These are phyloP conservation scores for Vandiemenella viatica DNA, from an alignment of 2,888 invertebrate species.

Conservation along the genomic window DNA sequence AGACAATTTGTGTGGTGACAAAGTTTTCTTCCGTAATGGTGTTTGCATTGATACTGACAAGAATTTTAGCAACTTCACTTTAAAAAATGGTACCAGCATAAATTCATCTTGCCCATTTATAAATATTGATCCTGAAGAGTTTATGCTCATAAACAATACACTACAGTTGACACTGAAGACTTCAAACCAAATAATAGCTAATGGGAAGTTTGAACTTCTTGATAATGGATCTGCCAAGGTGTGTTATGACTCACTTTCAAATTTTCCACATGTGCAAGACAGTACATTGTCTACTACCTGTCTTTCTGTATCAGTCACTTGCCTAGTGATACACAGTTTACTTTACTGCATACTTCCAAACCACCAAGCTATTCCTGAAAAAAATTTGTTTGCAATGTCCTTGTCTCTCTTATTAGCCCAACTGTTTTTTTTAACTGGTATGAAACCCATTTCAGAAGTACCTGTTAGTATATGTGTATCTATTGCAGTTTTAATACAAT, in stretches of 20 bases:
- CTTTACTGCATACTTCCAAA: conserved; percentile 24
- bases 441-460: conserved; percentile 1
- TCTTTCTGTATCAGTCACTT: conserved; percentile 24
- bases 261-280: too few relatives aligned
- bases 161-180: too few relatives aligned
- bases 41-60: neutral
- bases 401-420: conserved; percentile 27
- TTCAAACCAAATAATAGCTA: too few relatives aligned
- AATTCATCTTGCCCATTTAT: neutral
- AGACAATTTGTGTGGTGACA: conserved; percentile 15
- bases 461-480: conserved; percentile 9
- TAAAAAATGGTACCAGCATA: neutral
- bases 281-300: conserved; percentile 23
- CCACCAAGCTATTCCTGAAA: conserved; percentile 28
- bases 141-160: neutral
- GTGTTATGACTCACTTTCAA: too few relatives aligned
- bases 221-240: too few relatives aligned
- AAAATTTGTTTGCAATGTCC: conserved; percentile 27
- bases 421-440: conserved; percentile 15
- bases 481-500: conserved; percentile 26
- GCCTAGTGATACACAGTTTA: conserved; percentile 25
- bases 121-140: neutral
- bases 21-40: neutral
- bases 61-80: too few relatives aligned
- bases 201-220: too few relatives aligned